Percentiles rank a stretch among this genome's conserved stretches.
phyloP scores from a whole-genome alignment of 2,888 invertebrate species.

The Biston stratarius region DNA sequence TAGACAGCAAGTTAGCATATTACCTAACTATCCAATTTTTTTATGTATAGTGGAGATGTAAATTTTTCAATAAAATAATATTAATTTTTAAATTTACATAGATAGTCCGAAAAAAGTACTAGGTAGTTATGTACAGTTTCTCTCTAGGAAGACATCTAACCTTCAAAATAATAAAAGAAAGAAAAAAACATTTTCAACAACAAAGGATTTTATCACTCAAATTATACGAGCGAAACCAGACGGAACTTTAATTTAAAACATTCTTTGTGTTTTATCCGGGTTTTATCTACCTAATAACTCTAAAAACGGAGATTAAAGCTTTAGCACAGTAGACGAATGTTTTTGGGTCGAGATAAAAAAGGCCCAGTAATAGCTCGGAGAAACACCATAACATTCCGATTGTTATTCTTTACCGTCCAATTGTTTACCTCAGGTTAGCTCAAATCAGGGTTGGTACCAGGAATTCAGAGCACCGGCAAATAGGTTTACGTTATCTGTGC shows the following conservation, averaged over 20 bases:
- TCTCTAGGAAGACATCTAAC: constrained; percentile 20
- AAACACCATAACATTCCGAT: constrained; percentile 44
- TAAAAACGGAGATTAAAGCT: constrained; percentile 40
- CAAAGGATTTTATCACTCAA: constrained; percentile 41
- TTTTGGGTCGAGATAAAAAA: constrained; percentile 43
- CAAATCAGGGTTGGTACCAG: constrained; percentile 55
- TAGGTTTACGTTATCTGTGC: constrained; percentile 75
- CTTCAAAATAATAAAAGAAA: constrained; percentile 2
- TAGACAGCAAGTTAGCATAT: no score
- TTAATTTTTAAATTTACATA: no score
- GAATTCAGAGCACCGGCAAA: constrained; percentile 72
- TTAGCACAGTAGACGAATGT: constrained; percentile 33
- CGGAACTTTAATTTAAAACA: constrained; percentile 39
- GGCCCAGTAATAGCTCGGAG: constrained; percentile 44
- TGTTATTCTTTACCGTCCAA: constrained; percentile 63
- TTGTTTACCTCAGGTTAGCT: constrained; percentile 56
- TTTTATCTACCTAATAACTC: constrained; percentile 38
- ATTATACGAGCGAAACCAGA: constrained; percentile 18
- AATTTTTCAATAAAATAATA: no score
- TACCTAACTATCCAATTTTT: no score
- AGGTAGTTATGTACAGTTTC: background rate
- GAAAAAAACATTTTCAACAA: constrained; percentile 30
- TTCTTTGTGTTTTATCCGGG: constrained; percentile 34
- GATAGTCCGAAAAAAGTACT: no score
- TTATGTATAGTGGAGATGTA: no score